phyloP scores from a whole-genome alignment of 2,113 vertebrate genomes.

The Urocolius indicus region DNA sequence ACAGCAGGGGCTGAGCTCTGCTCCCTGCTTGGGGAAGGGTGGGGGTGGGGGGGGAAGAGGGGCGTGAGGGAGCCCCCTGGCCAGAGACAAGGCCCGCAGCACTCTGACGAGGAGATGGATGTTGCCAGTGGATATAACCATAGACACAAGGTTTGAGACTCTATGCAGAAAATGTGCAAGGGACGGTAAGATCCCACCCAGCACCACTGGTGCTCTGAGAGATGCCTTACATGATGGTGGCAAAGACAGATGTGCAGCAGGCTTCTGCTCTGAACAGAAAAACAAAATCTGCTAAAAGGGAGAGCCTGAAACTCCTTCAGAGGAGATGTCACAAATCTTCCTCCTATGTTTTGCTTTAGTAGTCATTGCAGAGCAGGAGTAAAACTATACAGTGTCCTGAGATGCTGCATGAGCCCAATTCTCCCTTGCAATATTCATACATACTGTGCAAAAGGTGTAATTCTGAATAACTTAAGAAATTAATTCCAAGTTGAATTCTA shows the following conservation, averaged over 20 bases:
- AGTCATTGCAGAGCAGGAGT: neutral
- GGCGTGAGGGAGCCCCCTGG: neutral
- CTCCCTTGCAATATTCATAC: neutral
- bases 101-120: fast-evolving
- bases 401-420: fast-evolving
- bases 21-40: neutral
- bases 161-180: neutral
- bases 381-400: neutral
- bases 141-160: neutral
- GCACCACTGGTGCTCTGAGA: neutral
- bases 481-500: neutral
- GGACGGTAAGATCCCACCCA: neutral
- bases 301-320: neutral
- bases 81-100: neutral
- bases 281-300: neutral
- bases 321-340: neutral
- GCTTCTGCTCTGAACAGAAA: neutral
- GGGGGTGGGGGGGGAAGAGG: no score
- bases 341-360: neutral
- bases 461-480: neutral
- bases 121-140: fast-evolving
- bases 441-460: neutral
- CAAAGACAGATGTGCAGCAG: neutral
- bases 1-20: neutral
- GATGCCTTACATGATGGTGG: fast-evolving